These are phyloP conservation scores for Aphodius granarius DNA, from an alignment of 2,888 invertebrate genomes.

Conservation along the genomic window DNA sequence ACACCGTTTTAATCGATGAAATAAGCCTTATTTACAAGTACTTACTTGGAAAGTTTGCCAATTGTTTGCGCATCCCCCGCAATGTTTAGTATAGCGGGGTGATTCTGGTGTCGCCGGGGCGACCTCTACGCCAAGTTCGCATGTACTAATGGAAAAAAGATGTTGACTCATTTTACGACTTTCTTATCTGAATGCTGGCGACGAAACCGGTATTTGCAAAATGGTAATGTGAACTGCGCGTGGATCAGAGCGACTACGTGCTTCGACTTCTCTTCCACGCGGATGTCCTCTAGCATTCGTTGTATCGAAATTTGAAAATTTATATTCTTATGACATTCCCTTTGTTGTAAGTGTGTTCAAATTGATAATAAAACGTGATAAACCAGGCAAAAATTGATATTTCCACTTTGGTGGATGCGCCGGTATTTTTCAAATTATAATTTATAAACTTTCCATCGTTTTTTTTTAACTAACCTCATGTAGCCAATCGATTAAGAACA, in stretches of 20 bases:
- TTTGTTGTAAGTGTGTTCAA: no score
- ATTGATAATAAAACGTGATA: no score
- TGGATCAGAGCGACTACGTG: not conserved
- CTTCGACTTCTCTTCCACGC: not conserved
- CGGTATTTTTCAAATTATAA: no score
- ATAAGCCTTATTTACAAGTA: not conserved
- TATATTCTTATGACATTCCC: no score
- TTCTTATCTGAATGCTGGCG: not conserved
- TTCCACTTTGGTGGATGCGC: no score
- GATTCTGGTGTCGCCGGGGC: not conserved
- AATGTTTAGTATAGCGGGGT: not conserved
- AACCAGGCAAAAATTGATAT: no score
- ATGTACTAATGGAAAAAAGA: not conserved
- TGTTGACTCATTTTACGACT: not conserved
- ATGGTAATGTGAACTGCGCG: not conserved
- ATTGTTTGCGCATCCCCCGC: not conserved
- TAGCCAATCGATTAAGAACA: no score
- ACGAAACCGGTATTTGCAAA: not conserved
- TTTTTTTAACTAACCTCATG: no score
- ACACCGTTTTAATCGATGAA: not conserved
- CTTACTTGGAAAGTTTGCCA: not conserved
- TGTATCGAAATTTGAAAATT: not conserved
- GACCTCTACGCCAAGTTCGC: not conserved
- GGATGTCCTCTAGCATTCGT: not conserved
- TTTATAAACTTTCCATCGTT: no score